Percentiles rank a stretch among this genome's conserved stretches.
These are phyloP conservation scores for Euzetes globulus DNA, from an alignment of 2,888 invertebrate genomes.

Conservation along the genomic window DNA sequence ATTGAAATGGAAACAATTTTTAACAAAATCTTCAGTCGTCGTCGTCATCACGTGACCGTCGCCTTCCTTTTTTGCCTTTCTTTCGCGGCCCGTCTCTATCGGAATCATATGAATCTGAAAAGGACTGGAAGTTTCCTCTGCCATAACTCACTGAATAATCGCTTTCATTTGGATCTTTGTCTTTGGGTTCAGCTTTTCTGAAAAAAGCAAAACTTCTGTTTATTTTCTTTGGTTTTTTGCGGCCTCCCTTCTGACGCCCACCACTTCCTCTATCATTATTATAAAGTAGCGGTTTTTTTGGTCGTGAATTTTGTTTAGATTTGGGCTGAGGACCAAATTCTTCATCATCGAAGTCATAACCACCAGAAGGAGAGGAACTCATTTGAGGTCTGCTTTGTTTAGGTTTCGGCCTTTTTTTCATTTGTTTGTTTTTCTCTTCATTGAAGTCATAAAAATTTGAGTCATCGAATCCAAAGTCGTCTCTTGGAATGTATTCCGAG, in stretches of 20 bases:
- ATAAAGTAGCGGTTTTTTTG: no score
- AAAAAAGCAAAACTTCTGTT: slow-evolving; percentile 27
- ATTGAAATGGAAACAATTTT: no score
- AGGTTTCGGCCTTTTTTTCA: background rate
- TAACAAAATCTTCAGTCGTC: background rate
- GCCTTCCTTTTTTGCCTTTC: background rate
- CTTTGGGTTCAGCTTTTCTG: slow-evolving; percentile 17
- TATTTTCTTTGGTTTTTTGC: slow-evolving; percentile 27
- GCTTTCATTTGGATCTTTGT: slow-evolving; percentile 26
- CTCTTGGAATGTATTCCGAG: background rate
- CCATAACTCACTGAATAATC: slow-evolving; percentile 26
- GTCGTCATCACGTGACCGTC: background rate
- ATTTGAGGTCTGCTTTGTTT: background rate
- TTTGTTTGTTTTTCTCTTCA: background rate
- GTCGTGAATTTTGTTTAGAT: no score
- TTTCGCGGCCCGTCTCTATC: slow-evolving; percentile 28
- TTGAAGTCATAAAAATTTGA: background rate
- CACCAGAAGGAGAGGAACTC: background rate
- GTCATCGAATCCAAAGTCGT: background rate
- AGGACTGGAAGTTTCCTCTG: slow-evolving; percentile 28
- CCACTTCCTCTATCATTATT: background rate
- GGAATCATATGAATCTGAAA: slow-evolving; percentile 27
- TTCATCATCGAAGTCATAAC: background rate
- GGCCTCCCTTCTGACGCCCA: background rate
- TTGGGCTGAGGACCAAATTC: background rate